Base-by-base conservation (phyloP, 2,888 invertebrate species). In the Macrophya annulata region DNA sequence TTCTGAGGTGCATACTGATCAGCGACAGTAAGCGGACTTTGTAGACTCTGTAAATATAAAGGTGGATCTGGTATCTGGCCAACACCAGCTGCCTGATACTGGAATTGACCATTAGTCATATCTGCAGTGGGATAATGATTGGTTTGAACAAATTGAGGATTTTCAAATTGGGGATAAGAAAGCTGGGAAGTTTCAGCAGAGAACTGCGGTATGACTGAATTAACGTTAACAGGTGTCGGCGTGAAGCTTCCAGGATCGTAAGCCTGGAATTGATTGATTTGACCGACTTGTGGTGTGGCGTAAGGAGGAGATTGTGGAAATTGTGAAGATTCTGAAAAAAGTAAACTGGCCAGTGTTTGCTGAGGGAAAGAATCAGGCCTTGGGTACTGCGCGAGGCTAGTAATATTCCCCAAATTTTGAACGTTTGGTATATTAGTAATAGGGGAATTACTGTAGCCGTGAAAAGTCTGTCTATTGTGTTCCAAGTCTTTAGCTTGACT, bases 21-120 rank as follows among this genome's bases (percentile, higher is more conserved):
- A 5, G 90, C 88, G 25, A 92, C 90, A 31, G 91, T 87, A 43
- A 92, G 90, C 5, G 92, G 90, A 85, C 90, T 92, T 31, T 89
- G 91, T 74, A 91, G 85, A 45, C 89, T 91, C 84, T 92, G 92
- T 65, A 92, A 89, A 68, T 90, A 92, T 72, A 92, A 87, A 17
- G 90, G 89, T 9, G 92, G 90, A 59, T 92, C 92, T 17, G 90
- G 90, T 62, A 92, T 88, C 85, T 90, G 91, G 37, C 90, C 89
- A 21, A 92, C 89, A 0, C 88, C 85, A 0, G 90, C 86, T 25
- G 81, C 21, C 0, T 90, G 87, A 65, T 90, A 90, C 83, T 89
- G 89, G 86, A 90, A 92, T 45, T 90, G 91, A 85, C 88, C 89
- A 45, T 84, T 89, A 4, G 89, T 86, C 48, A 90, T 85, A 68